Evolutionary conservation across 2,113 vertebrate species (phyloP).

Genomic region (Loxodonta africana): DNA sequence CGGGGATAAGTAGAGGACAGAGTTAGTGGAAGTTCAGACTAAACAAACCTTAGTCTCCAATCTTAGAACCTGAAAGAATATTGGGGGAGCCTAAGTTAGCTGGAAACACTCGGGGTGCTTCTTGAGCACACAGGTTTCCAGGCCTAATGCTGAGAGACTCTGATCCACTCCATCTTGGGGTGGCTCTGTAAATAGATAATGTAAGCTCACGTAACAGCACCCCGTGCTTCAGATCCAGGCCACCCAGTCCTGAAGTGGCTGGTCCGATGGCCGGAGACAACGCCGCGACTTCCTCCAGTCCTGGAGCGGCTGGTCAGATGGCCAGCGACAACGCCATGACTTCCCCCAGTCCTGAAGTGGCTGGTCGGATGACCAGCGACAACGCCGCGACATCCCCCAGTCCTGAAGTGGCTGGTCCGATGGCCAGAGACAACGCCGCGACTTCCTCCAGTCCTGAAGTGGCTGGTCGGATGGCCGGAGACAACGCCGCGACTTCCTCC

Average conservation of each 20-base stretch:
- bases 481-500: rapidly evolving
- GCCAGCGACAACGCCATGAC: no score
- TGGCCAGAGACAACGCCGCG: neutral
- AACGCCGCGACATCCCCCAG: rapidly evolving
- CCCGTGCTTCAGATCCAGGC: neutral
- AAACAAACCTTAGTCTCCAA: neutral
- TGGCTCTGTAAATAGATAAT: neutral
- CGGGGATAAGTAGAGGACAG: neutral
- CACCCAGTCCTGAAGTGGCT: neutral
- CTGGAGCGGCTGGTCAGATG: no score
- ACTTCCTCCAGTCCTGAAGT: neutral
- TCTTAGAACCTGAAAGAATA: neutral
- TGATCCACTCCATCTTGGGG: neutral
- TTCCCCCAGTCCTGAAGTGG: neutral
- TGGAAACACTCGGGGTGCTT: neutral
- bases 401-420: neutral
- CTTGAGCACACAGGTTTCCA: neutral
- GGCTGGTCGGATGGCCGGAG: neutral
- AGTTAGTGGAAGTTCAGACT: neutral
- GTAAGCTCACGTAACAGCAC: neutral
- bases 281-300: no score
- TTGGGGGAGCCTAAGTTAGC: neutral
- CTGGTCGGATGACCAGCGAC: neutral
- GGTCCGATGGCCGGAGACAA: neutral
- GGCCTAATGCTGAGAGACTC: neutral